These are phyloP conservation scores for Geotrupes spiniger DNA, from an alignment of 2,888 invertebrate genomes.

Conservation along the genomic window DNA sequence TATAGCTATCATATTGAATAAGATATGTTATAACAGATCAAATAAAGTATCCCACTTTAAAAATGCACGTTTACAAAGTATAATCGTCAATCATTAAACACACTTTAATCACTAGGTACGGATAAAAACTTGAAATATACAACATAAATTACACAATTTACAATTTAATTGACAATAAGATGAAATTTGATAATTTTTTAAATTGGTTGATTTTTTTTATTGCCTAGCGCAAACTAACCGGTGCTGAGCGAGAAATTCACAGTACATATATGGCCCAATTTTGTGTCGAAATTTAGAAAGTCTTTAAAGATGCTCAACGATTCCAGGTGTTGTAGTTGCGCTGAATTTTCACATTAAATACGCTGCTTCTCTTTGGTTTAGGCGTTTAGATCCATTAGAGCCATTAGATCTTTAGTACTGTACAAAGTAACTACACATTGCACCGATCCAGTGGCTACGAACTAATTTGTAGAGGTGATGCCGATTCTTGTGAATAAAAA, in stretches of 20 bases:
- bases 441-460: constrained; percentile 81
- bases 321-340: constrained; percentile 81
- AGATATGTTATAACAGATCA: too few species aligned
- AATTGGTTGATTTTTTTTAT: constrained; percentile 67
- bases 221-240: constrained; percentile 79
- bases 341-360: constrained; percentile 72
- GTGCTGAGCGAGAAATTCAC: constrained; percentile 83
- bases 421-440: constrained; percentile 93
- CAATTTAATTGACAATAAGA: too few species aligned
- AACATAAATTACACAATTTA: too few species aligned
- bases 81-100: too few species aligned
- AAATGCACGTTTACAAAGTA: too few species aligned
- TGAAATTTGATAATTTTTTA: constrained; percentile 55
- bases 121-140: too few species aligned
- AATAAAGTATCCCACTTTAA: too few species aligned
- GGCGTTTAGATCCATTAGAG: constrained; percentile 58
- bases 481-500: constrained; percentile 66
- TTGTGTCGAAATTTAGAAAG: constrained; percentile 66
- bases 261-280: constrained; percentile 53
- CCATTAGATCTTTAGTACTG: constrained; percentile 60
- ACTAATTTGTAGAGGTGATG: constrained; percentile 70
- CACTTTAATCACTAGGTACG: too few species aligned
- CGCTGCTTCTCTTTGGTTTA: constrained; percentile 66
- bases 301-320: constrained; percentile 79
- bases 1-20: too few species aligned